Conservation (phyloP, 2,888 invertebrate species). For the Gryllus longicercus region DNA sequence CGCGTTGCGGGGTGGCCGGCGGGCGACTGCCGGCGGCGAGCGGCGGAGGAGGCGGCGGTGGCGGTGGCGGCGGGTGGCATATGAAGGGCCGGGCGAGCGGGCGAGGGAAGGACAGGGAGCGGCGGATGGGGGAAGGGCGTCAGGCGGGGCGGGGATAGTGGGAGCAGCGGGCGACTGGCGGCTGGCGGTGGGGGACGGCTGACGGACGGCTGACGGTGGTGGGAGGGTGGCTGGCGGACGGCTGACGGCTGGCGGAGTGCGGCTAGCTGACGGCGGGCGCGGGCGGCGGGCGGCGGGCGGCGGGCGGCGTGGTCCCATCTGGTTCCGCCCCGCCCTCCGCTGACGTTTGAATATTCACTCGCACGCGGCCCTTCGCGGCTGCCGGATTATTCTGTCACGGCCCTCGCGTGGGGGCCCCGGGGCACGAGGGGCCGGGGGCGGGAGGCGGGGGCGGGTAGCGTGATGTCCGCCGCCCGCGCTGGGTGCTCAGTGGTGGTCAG, state of each 20-base stretch:
- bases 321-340: neutral
- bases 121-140: too few species aligned
- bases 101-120: too few species aligned
- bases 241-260: neutral
- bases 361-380: neutral
- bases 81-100: too few species aligned
- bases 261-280: neutral
- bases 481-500: too few species aligned
- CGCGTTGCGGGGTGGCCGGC: neutral
- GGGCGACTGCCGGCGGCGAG: neutral
- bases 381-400: neutral
- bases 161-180: too few species aligned
- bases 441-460: neutral
- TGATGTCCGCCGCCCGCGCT: too few species aligned
- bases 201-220: too few species aligned
- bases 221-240: too few species aligned
- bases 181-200: too few species aligned
- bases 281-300: neutral
- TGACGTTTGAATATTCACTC: constrained; percentile 17
- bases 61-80: too few species aligned
- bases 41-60: neutral
- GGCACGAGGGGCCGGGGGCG: neutral
- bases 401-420: neutral
- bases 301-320: neutral
- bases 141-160: too few species aligned